Evolutionary conservation across 2,888 invertebrate species (phyloP), one percentile per base, ranked within the genome.

Genomic region (Tinea trinotella): DNA sequence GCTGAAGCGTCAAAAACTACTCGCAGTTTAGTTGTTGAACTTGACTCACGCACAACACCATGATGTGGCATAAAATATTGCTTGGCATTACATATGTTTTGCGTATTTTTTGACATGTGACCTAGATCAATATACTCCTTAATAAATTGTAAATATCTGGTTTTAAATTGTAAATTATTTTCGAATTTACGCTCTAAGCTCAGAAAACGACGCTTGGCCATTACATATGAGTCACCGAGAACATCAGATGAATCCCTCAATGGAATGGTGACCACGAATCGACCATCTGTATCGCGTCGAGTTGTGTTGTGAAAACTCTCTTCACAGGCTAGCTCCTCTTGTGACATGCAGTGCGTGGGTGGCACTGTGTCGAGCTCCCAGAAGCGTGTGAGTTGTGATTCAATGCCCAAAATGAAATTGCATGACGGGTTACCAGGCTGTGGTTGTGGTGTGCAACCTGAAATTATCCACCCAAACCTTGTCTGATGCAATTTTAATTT

Each of bases 1-100:
- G 62, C 61, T 15, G 61, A 61, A 1, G 58, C 63, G 46, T 67
- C 63, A 53, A 61, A 64, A 0, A 65, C 67, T 1, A 57, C 55
- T 2, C 64, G 57, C 5, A 65, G 53, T 49, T 62, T 61, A 0
- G 63, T 63, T 0, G 62, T 62, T 0, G 49, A 35, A 22, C 61
- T 61, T 0, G 56, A 49, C 12, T 60, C 57, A 4, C 60, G 57
- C 0, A 61, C 15, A 3, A 64, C 61, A 1, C 60, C 62, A 52
- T 65, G 64, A 54, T 64, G 64, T 5, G 64, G 63, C 36, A 64
- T 24, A 53, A 57, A 62, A 53, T 62, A 64, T 17, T 54, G 13
- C 9, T 55, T 52, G 36, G 12, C 50, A 48, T 19, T 18, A 10
- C 13, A 19, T 6, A 40, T 12, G 15, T 53, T 10, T 6, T 30